These are phyloP conservation scores for Clitarchus hookeri DNA, from an alignment of 2,888 invertebrate genomes.

Conservation along the genomic window DNA sequence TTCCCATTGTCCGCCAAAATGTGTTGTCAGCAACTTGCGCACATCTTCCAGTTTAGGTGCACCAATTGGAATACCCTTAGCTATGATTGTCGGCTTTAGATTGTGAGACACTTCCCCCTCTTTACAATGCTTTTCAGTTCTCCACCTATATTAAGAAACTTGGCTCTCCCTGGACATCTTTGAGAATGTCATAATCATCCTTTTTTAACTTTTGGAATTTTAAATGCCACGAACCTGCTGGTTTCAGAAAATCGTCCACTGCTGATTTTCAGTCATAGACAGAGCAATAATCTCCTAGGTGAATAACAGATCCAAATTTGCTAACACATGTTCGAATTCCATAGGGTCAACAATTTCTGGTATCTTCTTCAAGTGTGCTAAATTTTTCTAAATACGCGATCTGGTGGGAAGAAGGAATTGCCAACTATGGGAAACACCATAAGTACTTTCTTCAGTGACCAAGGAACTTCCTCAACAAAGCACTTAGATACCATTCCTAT, in stretches of 20 bases:
- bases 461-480: conserved; percentile 5
- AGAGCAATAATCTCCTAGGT: neutral
- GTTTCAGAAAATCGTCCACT: neutral
- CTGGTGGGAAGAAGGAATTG: neutral
- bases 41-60: conserved; percentile 5
- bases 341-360: neutral
- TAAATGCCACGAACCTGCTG: neutral
- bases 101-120: neutral
- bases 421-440: neutral
- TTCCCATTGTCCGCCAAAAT: neutral
- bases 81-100: neutral
- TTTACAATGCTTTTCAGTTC: no score
- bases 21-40: neutral
- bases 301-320: neutral
- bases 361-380: neutral
- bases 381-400: neutral
- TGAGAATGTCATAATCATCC: neutral
- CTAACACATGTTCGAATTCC: neutral
- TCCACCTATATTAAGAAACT: neutral
- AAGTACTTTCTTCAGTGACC: neutral
- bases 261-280: neutral
- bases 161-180: neutral
- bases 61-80: neutral
- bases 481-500: conserved; percentile 18
- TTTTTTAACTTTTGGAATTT: neutral